Evolutionary conservation across 2,888 invertebrate genomes (phyloP), one percentile per base, ranked within the genome.

Genomic region (Cephus nigrinus): DNA sequence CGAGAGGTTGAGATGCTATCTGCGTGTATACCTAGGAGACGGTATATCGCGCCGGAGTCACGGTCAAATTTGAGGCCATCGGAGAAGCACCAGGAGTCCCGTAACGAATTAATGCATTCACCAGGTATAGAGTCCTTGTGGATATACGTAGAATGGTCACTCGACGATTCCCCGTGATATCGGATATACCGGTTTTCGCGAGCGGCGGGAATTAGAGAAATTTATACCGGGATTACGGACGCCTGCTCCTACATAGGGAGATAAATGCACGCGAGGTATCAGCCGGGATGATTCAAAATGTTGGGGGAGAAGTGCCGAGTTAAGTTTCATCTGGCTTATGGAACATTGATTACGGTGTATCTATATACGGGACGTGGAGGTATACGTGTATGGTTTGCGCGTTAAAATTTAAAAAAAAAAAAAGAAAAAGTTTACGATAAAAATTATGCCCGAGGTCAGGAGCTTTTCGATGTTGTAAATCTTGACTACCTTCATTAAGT

Each of bases 401-500:
- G 23, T 55, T 23, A 23, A 55, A 23, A 23, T 32, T 32, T 32
- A 11, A 34, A 34, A 35, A 15, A 40, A 23, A 0, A 5, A 15
- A 4, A 40, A 40, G 4, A 36, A 55, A 9, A 9, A 9, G 23
- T 55, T 55, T 23, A 23, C 9, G 23, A 2, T 9, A 55, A 55
- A 55, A 55, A 55, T 55, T 23, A 55, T 55, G 5, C 55, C 23
- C 9, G 23, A 23, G 55, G 55, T 55, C 23, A 23, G 23, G 55
- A 9, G 5, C 23, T 55, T 55, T 55, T 9, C 55, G 23, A 55
- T 55, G 55, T 23, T 23, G 55, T 55, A 55, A 55, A 55, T 55
- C 55, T 55, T 55, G 55, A 55, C 55, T 55, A 55, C 55, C 79
- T 82, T 80, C 80, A 77, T 79, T 73, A 80, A 80, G 82, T 82